Evolutionary conservation across 2,797 vertebrate genomes (phyloP).

Genomic region (Graptemys geographica): DNA sequence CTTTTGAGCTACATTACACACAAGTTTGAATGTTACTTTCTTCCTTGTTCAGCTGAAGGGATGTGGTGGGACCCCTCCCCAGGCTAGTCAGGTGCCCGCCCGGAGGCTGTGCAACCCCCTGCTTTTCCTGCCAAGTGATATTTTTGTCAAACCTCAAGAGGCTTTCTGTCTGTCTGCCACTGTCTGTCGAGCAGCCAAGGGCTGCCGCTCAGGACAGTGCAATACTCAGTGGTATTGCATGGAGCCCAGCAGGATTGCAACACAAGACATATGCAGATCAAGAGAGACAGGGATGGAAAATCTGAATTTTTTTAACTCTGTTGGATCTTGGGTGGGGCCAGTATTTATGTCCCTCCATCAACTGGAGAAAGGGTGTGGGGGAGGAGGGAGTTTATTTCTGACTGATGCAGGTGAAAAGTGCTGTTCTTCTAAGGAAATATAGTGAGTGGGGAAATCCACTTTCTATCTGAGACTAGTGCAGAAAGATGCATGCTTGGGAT

Average conservation of each 20-base stretch:
- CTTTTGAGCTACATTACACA: not conserved
- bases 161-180: not conserved
- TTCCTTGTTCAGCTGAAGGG: not conserved
- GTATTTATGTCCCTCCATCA: not conserved
- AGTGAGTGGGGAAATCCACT: not conserved
- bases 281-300: constrained; percentile 13
- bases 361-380: not conserved
- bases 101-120: not conserved
- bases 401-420: not conserved
- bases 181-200: constrained; percentile 32
- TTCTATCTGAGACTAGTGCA: not conserved
- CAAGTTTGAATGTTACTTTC: not conserved
- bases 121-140: not conserved
- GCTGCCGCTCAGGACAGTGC: not conserved
- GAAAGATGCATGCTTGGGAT: not conserved
- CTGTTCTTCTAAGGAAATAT: not conserved
- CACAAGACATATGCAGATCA: not conserved
- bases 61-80: not conserved
- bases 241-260: fast-evolving
- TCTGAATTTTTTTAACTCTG: not conserved
- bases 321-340: not conserved
- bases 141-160: not conserved
- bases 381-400: not conserved
- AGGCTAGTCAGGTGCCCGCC: not conserved
- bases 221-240: not conserved